These are phyloP conservation scores for Anguilla obscura DNA, from an alignment of 2,797 vertebrate species.

Conservation along the genomic window DNA sequence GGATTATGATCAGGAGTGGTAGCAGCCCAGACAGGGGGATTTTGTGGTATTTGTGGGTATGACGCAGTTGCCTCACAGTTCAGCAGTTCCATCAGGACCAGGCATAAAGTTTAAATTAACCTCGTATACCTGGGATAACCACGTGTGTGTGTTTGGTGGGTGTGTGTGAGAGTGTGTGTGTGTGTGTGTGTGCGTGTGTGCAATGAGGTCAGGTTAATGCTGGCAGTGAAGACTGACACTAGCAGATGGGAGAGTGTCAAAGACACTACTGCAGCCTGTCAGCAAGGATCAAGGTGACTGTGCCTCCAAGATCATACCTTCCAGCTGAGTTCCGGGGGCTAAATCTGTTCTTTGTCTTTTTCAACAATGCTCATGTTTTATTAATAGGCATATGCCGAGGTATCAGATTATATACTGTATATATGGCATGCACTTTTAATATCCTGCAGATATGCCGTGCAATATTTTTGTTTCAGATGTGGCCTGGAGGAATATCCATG, in stretches of 20 bases:
- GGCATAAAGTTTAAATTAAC: slow-evolving; percentile 1
- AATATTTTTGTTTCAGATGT: background rate
- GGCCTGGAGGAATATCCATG: background rate
- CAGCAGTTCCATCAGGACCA: slow-evolving; percentile 19
- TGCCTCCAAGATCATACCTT: background rate
- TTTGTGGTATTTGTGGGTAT: slow-evolving; percentile 44
- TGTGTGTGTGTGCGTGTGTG: background rate
- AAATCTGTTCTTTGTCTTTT: background rate
- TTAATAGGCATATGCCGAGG: background rate
- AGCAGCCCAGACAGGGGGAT: background rate
- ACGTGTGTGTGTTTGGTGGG: slow-evolving; percentile 40
- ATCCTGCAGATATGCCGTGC: background rate
- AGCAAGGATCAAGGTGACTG: slow-evolving; percentile 45
- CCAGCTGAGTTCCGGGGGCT: background rate
- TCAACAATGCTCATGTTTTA: slow-evolving; percentile 8
- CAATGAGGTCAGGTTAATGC: slow-evolving; percentile 22
- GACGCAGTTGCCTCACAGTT: slow-evolving; percentile 56
- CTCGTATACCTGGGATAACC: slow-evolving; percentile 26
- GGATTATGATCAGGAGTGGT: slow-evolving; percentile 36
- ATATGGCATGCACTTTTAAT: background rate
- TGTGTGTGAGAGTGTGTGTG: background rate
- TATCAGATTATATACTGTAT: background rate
- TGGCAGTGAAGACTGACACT: slow-evolving; percentile 43
- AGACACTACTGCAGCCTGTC: slow-evolving; percentile 44
- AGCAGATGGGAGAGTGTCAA: slow-evolving; percentile 50